phyloP scores from a whole-genome alignment of 2,113 vertebrate genomes.

The Tor tambroides region DNA sequence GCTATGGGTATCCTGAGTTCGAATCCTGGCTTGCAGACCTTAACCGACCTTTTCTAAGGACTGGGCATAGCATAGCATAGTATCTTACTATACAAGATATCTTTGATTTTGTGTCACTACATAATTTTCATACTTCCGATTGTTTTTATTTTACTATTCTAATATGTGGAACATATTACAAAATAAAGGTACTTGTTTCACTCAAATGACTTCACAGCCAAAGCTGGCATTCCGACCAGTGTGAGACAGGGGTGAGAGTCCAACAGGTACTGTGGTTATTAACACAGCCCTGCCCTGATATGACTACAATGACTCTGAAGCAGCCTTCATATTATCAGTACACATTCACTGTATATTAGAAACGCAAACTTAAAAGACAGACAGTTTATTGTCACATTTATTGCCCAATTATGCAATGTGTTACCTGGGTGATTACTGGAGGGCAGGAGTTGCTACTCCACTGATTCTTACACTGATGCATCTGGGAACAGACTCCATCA shows the following conservation, averaged over 20 bases:
- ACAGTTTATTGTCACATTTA: conserved; percentile 19
- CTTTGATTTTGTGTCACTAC: too few relatives aligned
- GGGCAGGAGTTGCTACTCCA: conserved; percentile 83
- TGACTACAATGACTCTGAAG: not conserved
- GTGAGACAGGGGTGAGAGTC: conserved; percentile 1
- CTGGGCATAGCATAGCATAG: too few relatives aligned
- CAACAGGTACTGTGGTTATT: not conserved
- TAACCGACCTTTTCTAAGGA: too few relatives aligned
- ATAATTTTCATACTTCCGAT: too few relatives aligned
- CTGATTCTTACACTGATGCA: conserved; percentile 71
- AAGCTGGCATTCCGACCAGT: not conserved
- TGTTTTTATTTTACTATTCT: too few relatives aligned
- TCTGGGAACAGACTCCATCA: conserved; percentile 71
- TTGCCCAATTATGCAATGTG: not conserved
- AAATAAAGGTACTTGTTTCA: too few relatives aligned
- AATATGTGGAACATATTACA: too few relatives aligned
- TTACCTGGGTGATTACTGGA: conserved; percentile 85
- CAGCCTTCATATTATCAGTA: not conserved
- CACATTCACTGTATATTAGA: not conserved
- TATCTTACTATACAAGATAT: too few relatives aligned
- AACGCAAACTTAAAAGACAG: not conserved
- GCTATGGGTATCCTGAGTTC: too few relatives aligned
- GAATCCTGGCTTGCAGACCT: too few relatives aligned
- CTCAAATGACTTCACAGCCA: not conserved
- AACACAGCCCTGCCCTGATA: not conserved